Base-by-base conservation (phyloP, 2,888 invertebrate species). In the Drosophila buzzatii region DNA sequence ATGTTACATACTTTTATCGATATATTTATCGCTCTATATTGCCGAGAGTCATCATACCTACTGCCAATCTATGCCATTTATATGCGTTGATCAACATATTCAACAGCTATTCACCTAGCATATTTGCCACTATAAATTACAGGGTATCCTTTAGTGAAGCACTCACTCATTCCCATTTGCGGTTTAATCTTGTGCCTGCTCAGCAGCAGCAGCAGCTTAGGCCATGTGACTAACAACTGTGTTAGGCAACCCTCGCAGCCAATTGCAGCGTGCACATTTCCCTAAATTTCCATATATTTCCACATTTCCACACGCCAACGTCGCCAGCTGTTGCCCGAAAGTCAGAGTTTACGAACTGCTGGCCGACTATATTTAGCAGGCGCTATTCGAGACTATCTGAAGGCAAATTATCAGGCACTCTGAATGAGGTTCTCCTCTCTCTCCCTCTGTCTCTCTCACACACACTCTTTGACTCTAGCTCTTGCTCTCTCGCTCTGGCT, bases 361-460 rank as follows among this genome's bases (percentile, higher is more conserved):
- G 47, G 27, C 49, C 56, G 44, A 52, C 70, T 70, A 59, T 61
- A 56, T 70, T 42, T 60, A 70, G 60, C 37, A 18, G 57, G 10
- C 47, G 60, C 62, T 60, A 61, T 59, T 27, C 49, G 57, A 56
- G 65, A 57, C 62, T 60, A 75, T 79, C 76, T 52, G 60, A 20
- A 39, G 58, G 64, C 80, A 79, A 77, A 77, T 79, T 77, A 76
- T 71, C 80, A 57, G 71, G 47, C 68, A 77, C 74, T 70, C 44
- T 56, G 35, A 37, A 39, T 52, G 33, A 31, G 10, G 31, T 10
- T 10, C 16, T 44, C 27, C 57, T 5, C 33, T 18, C n/a, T 12
- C 44, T 20, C n/a, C 20, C 18, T 12, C 57, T 51, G 2, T n/a
- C 55, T 4, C 33, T 18, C n/a, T 12, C 44, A n/a, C n/a, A 20